A percentile compares a stretch with the other conserved stretches of the same genome.
Conservation (phyloP, 2,888 invertebrate species). For the Acheta domesticus region DNA sequence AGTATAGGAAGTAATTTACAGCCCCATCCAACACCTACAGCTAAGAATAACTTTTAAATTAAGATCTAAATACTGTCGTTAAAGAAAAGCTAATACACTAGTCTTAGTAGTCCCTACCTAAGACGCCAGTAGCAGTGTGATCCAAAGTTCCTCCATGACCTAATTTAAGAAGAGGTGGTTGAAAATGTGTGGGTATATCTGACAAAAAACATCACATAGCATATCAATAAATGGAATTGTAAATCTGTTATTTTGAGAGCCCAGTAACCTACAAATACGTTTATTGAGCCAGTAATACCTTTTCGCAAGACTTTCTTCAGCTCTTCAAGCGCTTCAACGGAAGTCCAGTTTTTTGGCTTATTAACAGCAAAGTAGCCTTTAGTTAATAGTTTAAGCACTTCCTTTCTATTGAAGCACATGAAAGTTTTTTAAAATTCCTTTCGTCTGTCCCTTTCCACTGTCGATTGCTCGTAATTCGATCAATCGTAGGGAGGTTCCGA, state of each 20-base stretch:
- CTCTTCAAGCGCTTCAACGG: constrained; percentile 30
- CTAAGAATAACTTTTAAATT: constrained; percentile 34
- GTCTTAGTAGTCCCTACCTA: constrained; percentile 38
- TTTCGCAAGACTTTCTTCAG: constrained; percentile 26
- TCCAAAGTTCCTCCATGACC: constrained; percentile 44
- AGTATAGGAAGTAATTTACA: constrained; percentile 40
- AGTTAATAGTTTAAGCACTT: too few relatives aligned
- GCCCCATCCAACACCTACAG: constrained; percentile 41
- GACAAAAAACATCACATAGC: not conserved
- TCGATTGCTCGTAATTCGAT: too few relatives aligned
- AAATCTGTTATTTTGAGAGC: too few relatives aligned
- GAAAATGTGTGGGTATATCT: constrained; percentile 30
- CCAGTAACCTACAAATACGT: too few relatives aligned
- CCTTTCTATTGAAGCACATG: too few relatives aligned
- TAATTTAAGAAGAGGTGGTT: constrained; percentile 37
- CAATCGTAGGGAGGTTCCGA: too few relatives aligned
- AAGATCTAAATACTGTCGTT: not conserved
- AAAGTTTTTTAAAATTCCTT: too few relatives aligned
- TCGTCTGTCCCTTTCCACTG: too few relatives aligned
- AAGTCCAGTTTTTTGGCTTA: constrained; percentile 31
- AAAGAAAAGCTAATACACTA: too few relatives aligned
- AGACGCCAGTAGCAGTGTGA: constrained; percentile 40
- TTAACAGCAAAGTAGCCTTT: constrained; percentile 34
- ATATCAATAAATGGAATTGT: constrained; percentile 19
- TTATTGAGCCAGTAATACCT: constrained; percentile 4